Evolutionary conservation across 2,797 vertebrate genomes (phyloP).

Genomic region (Xenopus petersii): DNA sequence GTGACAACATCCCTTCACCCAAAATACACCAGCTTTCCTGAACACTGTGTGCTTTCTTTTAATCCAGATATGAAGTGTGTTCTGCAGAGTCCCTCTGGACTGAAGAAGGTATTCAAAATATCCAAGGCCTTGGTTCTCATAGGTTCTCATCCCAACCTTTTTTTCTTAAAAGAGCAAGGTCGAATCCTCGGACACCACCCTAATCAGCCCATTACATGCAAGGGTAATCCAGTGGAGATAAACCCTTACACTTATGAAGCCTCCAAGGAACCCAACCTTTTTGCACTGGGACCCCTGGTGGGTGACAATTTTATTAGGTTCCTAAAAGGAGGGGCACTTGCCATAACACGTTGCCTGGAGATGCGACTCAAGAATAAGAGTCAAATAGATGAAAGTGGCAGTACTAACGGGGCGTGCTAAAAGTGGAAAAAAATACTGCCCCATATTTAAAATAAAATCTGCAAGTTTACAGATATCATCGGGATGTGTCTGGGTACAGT

Average conservation of each 20-base stretch:
- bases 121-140: conserved; percentile 92
- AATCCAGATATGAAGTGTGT: conserved; percentile 92
- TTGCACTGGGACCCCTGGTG: conserved; percentile 92
- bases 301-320: conserved; percentile 99
- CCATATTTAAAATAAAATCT: conserved; percentile 39
- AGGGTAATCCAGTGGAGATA: conserved; percentile 91
- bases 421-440: conserved; percentile 42
- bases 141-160: conserved; percentile 90
- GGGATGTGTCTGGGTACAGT: conserved; percentile 45
- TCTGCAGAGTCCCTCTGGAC: conserved; percentile 81
- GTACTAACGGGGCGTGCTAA: conserved; percentile 65
- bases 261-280: conserved; percentile 86
- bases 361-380: conserved; percentile 81
- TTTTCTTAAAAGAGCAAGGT: conserved; percentile 92
- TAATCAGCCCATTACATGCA: conserved; percentile 88
- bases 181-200: conserved; percentile 84
- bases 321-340: conserved; percentile 91
- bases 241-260: conserved; percentile 92
- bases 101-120: conserved; percentile 86
- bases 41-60: conserved; percentile 90
- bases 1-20: conserved; percentile 64
- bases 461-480: conserved; percentile 35
- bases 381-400: conserved; percentile 76
- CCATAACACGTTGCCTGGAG: conserved; percentile 83
- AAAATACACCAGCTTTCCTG: conserved; percentile 92